Base-by-base conservation (phyloP, 2,888 invertebrate genomes). In the Heliconius cydno region DNA sequence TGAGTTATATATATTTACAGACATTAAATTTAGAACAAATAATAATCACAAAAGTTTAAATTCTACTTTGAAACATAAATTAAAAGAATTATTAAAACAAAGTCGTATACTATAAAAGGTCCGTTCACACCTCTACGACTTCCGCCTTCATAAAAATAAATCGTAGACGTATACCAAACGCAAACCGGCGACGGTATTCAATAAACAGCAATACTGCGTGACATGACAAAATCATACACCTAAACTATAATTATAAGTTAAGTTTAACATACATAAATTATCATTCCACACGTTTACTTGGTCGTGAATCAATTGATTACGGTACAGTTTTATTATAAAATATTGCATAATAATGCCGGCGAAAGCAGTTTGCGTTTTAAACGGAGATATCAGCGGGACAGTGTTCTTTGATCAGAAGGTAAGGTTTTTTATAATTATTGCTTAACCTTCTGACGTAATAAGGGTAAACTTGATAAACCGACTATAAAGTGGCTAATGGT, bases 321-420 rank as follows among this genome's bases (percentile, higher is more conserved):
- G 28, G 7, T 73, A n/a, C n/a, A 60, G 38, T n/a, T 38, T 13
- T 34, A 19, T 60, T 30, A 57, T 60, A 73, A 60, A n/a, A 34
- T 57, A 78, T 78, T 78, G 67, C 68, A 74, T 68, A 73, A 91
- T 86, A 84, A 96, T 96, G 96, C 92, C 96, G 81, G 89, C 90
- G 34, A 98, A 97, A 96, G 98, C 98, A 80, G 98, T 98, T 81
- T 98, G 98, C 90, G 98, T 98, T 85, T 95, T 98, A 84, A 97
- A 96, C 83, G 98, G 98, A 38, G 98, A 98, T 90, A 97, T 98
- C 63, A 96, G 96, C 86, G 98, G 98, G 83, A 97, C 97, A 13
- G 94, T 98, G 80, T 96, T 94, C 91, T 98, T 98, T 89, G 96
- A 96, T 80, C 98, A 98, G 93, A 94, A 95, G 91, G 97, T 97